These are phyloP conservation scores for Psophia crepitans DNA, from an alignment of 2,113 vertebrate species.

Conservation along the genomic window DNA sequence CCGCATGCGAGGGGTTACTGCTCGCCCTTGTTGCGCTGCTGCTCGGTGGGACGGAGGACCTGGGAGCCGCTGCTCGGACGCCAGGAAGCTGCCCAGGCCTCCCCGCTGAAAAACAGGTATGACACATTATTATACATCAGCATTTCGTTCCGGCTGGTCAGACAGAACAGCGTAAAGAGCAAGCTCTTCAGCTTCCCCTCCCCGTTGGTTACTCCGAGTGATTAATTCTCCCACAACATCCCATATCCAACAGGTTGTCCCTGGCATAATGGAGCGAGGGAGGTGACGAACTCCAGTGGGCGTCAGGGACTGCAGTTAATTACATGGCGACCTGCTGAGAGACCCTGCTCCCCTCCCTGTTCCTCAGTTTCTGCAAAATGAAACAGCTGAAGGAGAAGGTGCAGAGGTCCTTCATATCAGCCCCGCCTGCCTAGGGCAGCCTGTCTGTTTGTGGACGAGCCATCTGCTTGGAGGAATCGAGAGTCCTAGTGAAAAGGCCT, in stretches of 20 bases:
- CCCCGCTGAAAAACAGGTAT: slow-evolving; percentile 50
- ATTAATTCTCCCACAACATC: neutral
- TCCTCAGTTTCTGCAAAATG: neutral
- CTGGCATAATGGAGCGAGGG: too few species aligned
- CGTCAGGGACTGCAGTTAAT: neutral
- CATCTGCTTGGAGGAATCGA: fast-evolving
- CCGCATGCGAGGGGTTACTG: neutral
- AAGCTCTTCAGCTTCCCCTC: neutral
- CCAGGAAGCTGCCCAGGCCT: slow-evolving; percentile 74
- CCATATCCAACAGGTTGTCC: neutral
- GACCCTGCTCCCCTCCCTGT: neutral
- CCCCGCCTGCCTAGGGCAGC: neutral
- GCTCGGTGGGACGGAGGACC: neutral
- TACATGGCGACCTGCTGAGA: fast-evolving
- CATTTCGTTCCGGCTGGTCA: fast-evolving
- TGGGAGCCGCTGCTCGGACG: slow-evolving; percentile 58
- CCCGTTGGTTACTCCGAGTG: fast-evolving
- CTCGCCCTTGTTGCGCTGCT: neutral
- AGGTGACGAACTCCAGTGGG: too few species aligned
- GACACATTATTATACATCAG: neutral
- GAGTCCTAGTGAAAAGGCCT: neutral
- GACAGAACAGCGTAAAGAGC: neutral
- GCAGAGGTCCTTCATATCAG: neutral
- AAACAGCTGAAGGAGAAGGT: neutral
- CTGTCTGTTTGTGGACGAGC: fast-evolving